Percentiles rank a stretch among this genome's conserved stretches.
Conservation (phyloP, 2,797 vertebrate species). For the Coilia nasus region DNA sequence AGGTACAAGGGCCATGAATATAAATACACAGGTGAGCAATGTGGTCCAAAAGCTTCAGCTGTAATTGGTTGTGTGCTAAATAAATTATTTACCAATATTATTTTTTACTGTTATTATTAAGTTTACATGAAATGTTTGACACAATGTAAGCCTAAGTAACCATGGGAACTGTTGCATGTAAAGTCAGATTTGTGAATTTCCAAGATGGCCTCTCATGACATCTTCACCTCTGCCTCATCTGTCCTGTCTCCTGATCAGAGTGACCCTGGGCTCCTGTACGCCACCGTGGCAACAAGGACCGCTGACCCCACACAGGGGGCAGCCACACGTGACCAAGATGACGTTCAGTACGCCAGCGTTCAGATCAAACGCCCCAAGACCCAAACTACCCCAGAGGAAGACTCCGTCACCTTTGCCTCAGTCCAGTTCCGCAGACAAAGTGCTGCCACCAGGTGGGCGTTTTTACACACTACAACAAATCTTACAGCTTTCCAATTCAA, state of each 20-base stretch:
- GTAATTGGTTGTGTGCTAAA: not conserved
- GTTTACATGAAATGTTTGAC: no score
- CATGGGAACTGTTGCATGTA: no score
- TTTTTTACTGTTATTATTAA: no score
- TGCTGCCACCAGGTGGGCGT: slow-evolving; percentile 5
- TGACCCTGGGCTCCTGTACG: not conserved
- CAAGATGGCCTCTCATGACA: not conserved
- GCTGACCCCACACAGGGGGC: not conserved
- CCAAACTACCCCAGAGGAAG: not conserved
- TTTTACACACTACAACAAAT: not conserved
- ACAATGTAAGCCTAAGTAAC: no score
- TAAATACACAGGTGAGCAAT: not conserved
- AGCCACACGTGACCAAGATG: not conserved
- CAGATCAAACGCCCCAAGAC: not conserved
- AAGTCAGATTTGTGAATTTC: no score
- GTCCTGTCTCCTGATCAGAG: not conserved
- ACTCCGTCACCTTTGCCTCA: not conserved
- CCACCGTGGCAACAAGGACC: not conserved
- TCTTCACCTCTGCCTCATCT: not conserved
- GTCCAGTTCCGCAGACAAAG: not conserved
- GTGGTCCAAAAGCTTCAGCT: not conserved
- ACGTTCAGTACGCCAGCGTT: not conserved
- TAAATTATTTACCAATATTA: no score
- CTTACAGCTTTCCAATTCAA: not conserved
- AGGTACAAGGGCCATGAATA: not conserved